phyloP scores from a whole-genome alignment of 2,797 vertebrate genomes.

The Enteromius treurensis region DNA sequence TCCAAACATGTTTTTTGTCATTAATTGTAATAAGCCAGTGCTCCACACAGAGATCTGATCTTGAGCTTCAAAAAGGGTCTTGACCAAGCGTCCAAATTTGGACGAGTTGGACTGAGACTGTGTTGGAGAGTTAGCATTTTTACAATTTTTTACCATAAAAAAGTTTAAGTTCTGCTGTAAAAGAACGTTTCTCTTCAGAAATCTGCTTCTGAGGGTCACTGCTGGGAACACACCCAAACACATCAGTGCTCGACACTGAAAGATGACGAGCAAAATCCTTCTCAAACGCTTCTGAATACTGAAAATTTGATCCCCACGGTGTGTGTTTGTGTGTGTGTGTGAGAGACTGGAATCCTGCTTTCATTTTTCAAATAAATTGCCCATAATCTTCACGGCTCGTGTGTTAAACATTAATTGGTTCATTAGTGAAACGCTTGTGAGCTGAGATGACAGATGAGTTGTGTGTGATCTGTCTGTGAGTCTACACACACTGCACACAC shows the following conservation, averaged over 20 bases:
- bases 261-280: too few relatives aligned
- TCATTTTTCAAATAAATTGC: slow-evolving; percentile 30
- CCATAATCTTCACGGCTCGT: background rate
- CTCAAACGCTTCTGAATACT: background rate
- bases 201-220: background rate
- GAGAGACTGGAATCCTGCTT: background rate
- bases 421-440: slow-evolving; percentile 38
- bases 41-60: too few relatives aligned
- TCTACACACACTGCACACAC: background rate
- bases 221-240: background rate
- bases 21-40: too few relatives aligned
- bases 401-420: slow-evolving; percentile 43
- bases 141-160: background rate
- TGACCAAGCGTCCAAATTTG: too few relatives aligned
- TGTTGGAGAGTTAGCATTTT: too few relatives aligned
- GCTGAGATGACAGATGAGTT: slow-evolving; percentile 29
- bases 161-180: background rate
- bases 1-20: too few relatives aligned
- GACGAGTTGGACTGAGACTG: too few relatives aligned
- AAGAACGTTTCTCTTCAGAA: background rate
- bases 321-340: background rate
- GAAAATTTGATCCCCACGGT: background rate
- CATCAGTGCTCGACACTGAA: background rate
- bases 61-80: too few relatives aligned
- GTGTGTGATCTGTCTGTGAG: background rate